Percentiles rank a stretch among this genome's conserved stretches.
phyloP scores from a whole-genome alignment of 2,888 invertebrate species.

The Thereva unica region DNA sequence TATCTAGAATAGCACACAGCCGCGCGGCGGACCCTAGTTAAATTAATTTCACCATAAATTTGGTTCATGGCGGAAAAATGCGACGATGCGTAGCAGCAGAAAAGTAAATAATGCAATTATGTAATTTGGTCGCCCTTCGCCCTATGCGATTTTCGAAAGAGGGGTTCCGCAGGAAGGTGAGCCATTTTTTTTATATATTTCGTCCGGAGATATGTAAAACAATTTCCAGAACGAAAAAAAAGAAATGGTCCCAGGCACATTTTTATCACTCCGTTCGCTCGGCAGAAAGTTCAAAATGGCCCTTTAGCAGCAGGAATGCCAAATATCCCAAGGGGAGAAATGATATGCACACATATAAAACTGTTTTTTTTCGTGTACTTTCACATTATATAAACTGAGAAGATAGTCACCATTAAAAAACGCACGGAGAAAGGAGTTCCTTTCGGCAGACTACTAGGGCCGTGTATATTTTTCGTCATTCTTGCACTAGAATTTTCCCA shows the following conservation, averaged over 20 bases:
- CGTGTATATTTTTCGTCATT: too few relatives aligned
- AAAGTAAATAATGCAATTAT: slow-evolving; percentile 27
- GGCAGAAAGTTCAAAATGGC: background rate
- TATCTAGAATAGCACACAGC: slow-evolving; percentile 22
- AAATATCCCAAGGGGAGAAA: too few relatives aligned
- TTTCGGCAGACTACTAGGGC: too few relatives aligned
- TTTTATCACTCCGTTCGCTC: slow-evolving; percentile 28
- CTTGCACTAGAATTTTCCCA: slow-evolving; percentile 6
- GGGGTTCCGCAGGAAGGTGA: slow-evolving; percentile 3
- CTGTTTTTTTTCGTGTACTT: too few relatives aligned
- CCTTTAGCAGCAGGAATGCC: too few relatives aligned
- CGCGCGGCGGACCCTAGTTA: slow-evolving; percentile 34
- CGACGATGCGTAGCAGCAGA: slow-evolving; percentile 42
- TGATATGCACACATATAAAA: too few relatives aligned
- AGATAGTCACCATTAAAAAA: too few relatives aligned
- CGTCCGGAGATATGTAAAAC: too few relatives aligned
- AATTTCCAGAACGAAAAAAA: slow-evolving; percentile 3
- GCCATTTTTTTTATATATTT: background rate
- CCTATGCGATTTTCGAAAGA: too few relatives aligned
- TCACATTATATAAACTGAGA: too few relatives aligned
- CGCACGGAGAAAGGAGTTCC: too few relatives aligned
- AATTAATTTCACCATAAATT: slow-evolving; percentile 43
- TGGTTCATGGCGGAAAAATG: slow-evolving; percentile 44
- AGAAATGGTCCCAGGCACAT: slow-evolving; percentile 13
- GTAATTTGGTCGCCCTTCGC: slow-evolving; percentile 21